These are phyloP conservation scores for Hylaeus volcanicus DNA, from an alignment of 1,140 invertebrate genomes.

Conservation along the genomic window DNA sequence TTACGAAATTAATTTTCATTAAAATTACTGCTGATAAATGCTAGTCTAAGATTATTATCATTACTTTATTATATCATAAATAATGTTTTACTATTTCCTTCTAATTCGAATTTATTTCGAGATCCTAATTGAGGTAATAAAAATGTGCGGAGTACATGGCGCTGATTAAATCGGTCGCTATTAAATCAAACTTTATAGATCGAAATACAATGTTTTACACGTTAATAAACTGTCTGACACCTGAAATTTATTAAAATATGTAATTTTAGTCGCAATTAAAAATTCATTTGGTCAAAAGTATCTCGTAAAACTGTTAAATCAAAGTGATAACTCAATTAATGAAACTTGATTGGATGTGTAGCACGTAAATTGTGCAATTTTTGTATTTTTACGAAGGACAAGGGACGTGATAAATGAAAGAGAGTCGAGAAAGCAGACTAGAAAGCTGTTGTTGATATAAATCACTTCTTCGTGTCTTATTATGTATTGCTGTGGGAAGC, in stretches of 20 bases:
- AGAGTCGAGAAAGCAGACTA: conserved; percentile 18
- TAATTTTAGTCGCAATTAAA: not conserved
- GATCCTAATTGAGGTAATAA: not conserved
- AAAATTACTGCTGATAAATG: too few species aligned
- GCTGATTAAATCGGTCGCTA: not conserved
- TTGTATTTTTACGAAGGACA: not conserved
- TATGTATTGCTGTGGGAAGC: not conserved
- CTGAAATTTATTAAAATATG: not conserved
- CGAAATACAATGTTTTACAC: not conserved
- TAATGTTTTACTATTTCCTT: too few species aligned
- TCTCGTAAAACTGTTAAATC: not conserved
- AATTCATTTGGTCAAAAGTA: conserved; percentile 13
- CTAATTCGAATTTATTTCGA: not conserved
- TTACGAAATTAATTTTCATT: too few species aligned
- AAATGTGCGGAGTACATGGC: not conserved
- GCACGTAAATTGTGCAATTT: conserved; percentile 18
- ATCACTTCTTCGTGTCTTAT: not conserved
- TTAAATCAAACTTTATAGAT: not conserved
- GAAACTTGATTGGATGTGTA: not conserved
- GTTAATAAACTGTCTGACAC: not conserved
- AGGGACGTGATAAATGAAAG: not conserved
- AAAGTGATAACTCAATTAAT: conserved; percentile 19
- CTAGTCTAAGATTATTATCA: not conserved
- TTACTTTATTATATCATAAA: not conserved
- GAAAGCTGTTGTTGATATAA: conserved; percentile 14